phyloP scores from a whole-genome alignment of 64 coral and sea anemone species.

The Anthopleura sola region DNA sequence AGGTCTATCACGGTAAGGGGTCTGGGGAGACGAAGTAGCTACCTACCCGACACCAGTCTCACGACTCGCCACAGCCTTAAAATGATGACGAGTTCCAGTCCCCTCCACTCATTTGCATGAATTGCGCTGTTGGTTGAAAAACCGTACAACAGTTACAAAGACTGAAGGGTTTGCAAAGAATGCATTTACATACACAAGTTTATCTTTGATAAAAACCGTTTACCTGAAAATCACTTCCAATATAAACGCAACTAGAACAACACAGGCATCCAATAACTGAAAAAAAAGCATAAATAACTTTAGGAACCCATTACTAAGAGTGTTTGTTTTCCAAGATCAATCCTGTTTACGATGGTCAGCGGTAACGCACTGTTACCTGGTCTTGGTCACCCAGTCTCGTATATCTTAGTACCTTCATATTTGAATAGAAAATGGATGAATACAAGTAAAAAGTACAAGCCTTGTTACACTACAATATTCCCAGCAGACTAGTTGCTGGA shows the following conservation, averaged over 20 bases:
- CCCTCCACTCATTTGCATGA: constrained; percentile 12
- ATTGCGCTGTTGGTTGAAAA: constrained; percentile 26
- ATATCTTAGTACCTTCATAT: too few species aligned
- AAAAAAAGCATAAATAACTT: background rate
- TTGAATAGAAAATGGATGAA: too few species aligned
- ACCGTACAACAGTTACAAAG: background rate
- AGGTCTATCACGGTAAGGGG: background rate
- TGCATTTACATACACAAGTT: too few species aligned
- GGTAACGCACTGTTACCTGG: too few species aligned
- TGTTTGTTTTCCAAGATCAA: too few species aligned
- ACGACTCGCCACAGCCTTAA: constrained; percentile 46
- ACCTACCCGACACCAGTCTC: constrained; percentile 5
- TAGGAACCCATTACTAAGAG: too few species aligned
- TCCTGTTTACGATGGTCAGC: too few species aligned
- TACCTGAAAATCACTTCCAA: constrained; percentile 28
- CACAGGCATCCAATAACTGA: constrained; percentile 31
- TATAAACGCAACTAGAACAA: constrained; percentile 25
- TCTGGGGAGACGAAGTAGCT: background rate
- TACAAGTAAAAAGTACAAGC: too few species aligned
- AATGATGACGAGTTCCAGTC: constrained; percentile 26
- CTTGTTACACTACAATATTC: too few species aligned
- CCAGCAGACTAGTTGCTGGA: too few species aligned
- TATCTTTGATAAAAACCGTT: too few species aligned
- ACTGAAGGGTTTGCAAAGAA: background rate
- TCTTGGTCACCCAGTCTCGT: too few species aligned